Evolutionary conservation across 2,797 vertebrate species (phyloP), one percentile per base, ranked within the genome.

Genomic region (Iguana delicatissima): DNA sequence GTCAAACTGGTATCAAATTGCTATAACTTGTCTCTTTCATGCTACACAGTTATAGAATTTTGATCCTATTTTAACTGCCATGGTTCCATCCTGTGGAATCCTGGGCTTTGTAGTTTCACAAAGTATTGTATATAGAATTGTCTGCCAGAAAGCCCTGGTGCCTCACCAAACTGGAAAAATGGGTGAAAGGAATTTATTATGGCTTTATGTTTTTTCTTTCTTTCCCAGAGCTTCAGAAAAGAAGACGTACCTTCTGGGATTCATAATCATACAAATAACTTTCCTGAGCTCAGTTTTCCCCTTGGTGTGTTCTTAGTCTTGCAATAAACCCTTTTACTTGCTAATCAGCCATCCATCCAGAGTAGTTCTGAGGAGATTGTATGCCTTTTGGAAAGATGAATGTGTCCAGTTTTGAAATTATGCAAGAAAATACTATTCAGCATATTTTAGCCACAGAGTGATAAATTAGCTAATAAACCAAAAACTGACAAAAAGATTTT

Each of bases 391-490:
- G 90, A 93, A 89, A 95, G 92, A 94, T 79, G 76, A 94, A 84
- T 92, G 62, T 0, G 0, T 29, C 55, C 64, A 62, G 69, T 90
- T 91, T 91, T 91, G 89, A 93, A 91, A 89, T 89, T 84, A 90
- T 93, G 93, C 93, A 88, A 85, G 84, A 83, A 96, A 94, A 94
- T 81, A 84, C 86, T 80, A 88, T 84, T 90, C 69, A 84, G 90
- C 92, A 91, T 92, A 64, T 91, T 95, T 90, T 50, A 85, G 69
- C 92, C 94, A 77, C 13, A 80, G 59, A 3, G 12, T 93, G 89
- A 94, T 91, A 18, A 82, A 93, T 95, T 90, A 87, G 38, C 74
- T 89, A 90, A 89, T 95, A 95, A 96, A 95, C 79, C 35, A 82
- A 24, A 64, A 57, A 46, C 7, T 0, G 0, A 82, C 32, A 90